These are phyloP conservation scores for Siniperca chuatsi DNA, from an alignment of 2,113 vertebrate genomes.

Conservation along the genomic window DNA sequence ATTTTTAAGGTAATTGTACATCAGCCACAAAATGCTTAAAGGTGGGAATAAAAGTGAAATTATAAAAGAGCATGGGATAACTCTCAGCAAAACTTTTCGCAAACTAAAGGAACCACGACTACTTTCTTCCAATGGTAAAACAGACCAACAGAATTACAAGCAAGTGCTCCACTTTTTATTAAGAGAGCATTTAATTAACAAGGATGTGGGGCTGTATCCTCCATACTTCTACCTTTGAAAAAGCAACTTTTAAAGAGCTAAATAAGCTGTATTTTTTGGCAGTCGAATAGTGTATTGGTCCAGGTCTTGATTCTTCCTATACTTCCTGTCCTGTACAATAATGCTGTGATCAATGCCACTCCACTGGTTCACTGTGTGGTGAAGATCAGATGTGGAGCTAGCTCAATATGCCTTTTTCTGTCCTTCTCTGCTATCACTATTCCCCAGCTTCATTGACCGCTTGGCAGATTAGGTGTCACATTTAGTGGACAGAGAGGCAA, in stretches of 20 bases:
- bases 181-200: background rate
- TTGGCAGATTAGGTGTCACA: slow-evolving; percentile 45
- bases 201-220: background rate
- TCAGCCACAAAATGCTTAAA: slow-evolving; percentile 10
- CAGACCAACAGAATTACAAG: background rate
- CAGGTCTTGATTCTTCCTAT: slow-evolving; percentile 30
- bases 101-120: background rate
- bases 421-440: slow-evolving; percentile 42
- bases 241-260: slow-evolving; percentile 11
- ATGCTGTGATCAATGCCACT: slow-evolving; percentile 61
- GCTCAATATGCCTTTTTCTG: slow-evolving; percentile 43
- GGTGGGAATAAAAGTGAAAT: slow-evolving; percentile 8
- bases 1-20: slow-evolving; percentile 21
- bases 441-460: slow-evolving; percentile 23
- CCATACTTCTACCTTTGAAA: slow-evolving; percentile 10
- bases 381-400: slow-evolving; percentile 33
- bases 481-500: slow-evolving; percentile 21
- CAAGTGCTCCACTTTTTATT: slow-evolving; percentile 7
- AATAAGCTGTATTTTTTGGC: slow-evolving; percentile 5
- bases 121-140: background rate
- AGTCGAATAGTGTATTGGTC: background rate
- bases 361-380: slow-evolving; percentile 34
- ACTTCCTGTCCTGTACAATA: slow-evolving; percentile 29
- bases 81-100: background rate
- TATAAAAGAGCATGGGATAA: background rate